A percentile compares a stretch with the other conserved stretches of the same genome.
phyloP scores from a whole-genome alignment of 2,797 vertebrate genomes.

The Sebastes taczanowskii region DNA sequence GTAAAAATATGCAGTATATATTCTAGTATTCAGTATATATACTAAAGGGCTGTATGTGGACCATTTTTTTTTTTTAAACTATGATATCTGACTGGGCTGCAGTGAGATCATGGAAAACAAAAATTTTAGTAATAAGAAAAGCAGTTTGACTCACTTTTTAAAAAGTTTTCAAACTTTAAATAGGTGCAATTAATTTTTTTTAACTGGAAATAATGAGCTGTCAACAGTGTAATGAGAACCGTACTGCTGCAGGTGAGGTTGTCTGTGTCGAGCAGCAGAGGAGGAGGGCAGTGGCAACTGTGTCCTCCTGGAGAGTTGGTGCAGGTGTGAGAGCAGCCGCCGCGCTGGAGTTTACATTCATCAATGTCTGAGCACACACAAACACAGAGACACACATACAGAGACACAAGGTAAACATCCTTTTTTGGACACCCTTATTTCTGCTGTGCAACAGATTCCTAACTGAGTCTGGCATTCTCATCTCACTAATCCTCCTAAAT shows the following conservation, averaged over 20 bases:
- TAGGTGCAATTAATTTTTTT: neutral
- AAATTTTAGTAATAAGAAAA: neutral
- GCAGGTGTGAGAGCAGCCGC: slow-evolving; percentile 83
- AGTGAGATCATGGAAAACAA: neutral
- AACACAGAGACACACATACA: neutral
- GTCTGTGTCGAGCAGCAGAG: slow-evolving; percentile 75
- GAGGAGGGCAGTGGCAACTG: slow-evolving; percentile 75
- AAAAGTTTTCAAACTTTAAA: neutral
- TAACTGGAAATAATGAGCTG: neutral
- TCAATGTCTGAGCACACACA: slow-evolving; percentile 75
- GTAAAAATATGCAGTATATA: neutral
- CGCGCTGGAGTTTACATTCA: slow-evolving; percentile 84
- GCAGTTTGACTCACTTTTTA: neutral
- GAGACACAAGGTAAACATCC: neutral
- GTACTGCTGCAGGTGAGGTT: slow-evolving; percentile 80
- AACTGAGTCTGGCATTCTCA: neutral
- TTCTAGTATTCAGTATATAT: neutral
- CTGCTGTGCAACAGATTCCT: neutral
- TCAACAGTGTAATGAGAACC: slow-evolving; percentile 31
- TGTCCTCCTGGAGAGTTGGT: slow-evolving; percentile 79
- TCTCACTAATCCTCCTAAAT: slow-evolving; percentile 19
- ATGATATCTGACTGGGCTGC: neutral
- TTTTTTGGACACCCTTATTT: neutral
- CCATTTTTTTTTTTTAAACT: neutral
- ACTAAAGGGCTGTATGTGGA: neutral